phyloP scores from a whole-genome alignment of 2,888 invertebrate species.

The Baronia brevicornis region DNA sequence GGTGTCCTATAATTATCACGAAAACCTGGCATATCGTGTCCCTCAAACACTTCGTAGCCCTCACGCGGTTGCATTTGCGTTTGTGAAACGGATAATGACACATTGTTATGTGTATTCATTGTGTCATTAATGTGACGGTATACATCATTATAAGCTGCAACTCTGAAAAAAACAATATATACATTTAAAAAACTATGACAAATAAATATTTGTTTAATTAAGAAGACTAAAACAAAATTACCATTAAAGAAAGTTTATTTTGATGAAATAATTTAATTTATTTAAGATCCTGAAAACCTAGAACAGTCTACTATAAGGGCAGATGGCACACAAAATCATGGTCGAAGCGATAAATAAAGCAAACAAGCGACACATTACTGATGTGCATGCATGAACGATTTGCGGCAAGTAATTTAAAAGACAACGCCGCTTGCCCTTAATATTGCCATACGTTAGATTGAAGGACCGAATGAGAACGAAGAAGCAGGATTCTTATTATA shows the following conservation, averaged over 20 bases:
- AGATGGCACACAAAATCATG: too few species aligned
- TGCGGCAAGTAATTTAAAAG: too few species aligned
- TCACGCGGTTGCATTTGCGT: conserved; percentile 36
- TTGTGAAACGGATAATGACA: conserved; percentile 17
- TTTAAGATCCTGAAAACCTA: too few species aligned
- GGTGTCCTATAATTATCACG: conserved; percentile 29
- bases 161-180: conserved; percentile 56
- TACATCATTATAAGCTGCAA: conserved; percentile 81
- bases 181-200: not conserved
- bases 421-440: too few species aligned
- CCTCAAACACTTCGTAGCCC: conserved; percentile 77
- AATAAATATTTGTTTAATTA: not conserved
- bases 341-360: too few species aligned
- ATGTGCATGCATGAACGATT: too few species aligned
- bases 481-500: too few species aligned
- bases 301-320: too few species aligned
- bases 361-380: too few species aligned
- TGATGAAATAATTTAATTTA: too few species aligned
- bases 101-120: conserved; percentile 23
- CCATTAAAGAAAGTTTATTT: not conserved
- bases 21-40: conserved; percentile 75
- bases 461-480: too few species aligned
- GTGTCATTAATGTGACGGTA: conserved; percentile 77
- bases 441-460: too few species aligned
- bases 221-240: not conserved